Evolutionary conservation across 2,797 vertebrate species (phyloP), one percentile per base, ranked within the genome.

Genomic region (Scleropages formosus): DNA sequence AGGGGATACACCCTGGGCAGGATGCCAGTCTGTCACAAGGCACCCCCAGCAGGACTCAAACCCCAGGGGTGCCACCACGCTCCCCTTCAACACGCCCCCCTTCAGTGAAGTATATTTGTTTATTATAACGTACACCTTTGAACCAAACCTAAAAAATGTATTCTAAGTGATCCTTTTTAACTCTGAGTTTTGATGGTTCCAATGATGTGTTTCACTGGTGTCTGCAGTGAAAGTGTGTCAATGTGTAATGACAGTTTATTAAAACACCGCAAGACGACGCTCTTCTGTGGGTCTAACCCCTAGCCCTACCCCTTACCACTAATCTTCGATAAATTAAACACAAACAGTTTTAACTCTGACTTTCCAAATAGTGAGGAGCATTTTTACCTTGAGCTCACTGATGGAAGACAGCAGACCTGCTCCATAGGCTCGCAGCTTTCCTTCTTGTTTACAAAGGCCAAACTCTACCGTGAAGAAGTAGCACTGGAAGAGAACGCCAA

Each of bases 391-490:
- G 27, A 99, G 94, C 83, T 99, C 97, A 82, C 98, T 96, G 85
- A 98, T 96, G 0, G 97, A 99, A 64, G 97, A 99, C 72, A 99
- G 94, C 83, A 99, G 88, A 39, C 97, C 97, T 7, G 98, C 98
- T 31, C 98, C 97, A 26, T 98, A 99, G 8, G 95, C 98, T 85
- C 94, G 91, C 66, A 98, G 88, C 77, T 94, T 91, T 27, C 96
- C 97, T 60, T 98, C 97, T 84, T 99, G 96, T 87, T 98, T 99
- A 89, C 97, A 98, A 84, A 98, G 88, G 75, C 98, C 98, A 82
- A 99, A 99, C 87, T 99, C 98, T 87, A 99, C 95, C 0, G 97
- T 98, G 79, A 99, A 99, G 90, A 99, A 99, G 78, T 99, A 99
- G 83, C 98, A 99, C 97, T 99, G 88, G 18, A 86, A 88, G 73